Conservation (phyloP, 2,113 vertebrate species). For the Talpa occidentalis region DNA sequence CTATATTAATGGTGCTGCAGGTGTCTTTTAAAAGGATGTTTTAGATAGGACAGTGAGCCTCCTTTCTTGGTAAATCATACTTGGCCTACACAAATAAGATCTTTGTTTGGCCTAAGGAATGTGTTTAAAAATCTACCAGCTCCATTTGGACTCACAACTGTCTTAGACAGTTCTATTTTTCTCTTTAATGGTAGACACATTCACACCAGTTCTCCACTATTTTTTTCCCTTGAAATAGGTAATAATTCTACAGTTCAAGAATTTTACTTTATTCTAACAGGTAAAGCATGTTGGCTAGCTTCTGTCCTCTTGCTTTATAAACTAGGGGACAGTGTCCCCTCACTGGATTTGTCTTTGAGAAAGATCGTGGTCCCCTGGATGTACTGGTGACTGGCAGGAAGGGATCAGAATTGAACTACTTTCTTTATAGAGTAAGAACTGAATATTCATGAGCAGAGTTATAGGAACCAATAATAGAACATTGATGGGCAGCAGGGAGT, state of each 20-base stretch:
- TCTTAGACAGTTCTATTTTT: constrained; percentile 19
- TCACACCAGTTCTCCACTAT: not conserved
- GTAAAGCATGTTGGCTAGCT: not conserved
- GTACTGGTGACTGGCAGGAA: not conserved
- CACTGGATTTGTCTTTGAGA: not conserved
- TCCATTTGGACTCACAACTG: not conserved
- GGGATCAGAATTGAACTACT: not conserved
- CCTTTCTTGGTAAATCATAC: constrained; percentile 63
- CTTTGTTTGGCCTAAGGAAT: constrained; percentile 67
- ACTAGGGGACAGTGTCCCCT: not conserved
- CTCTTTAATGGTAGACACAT: constrained; percentile 1
- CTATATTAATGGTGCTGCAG: constrained; percentile 65
- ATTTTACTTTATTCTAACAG: constrained; percentile 24
- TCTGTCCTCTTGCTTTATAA: not conserved
- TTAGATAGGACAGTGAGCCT: constrained; percentile 57
- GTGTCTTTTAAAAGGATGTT: constrained; percentile 74
- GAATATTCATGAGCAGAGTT: constrained; percentile 9
- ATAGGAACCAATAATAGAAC: not conserved
- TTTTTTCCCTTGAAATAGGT: not conserved
- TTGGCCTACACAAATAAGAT: constrained; percentile 67
- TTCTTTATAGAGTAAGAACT: not conserved
- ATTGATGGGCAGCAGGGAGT: not conserved
- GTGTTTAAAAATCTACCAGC: constrained; percentile 36
- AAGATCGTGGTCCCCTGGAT: not conserved
- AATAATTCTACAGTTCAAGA: not conserved